Conservation (phyloP, 2,888 invertebrate species). For the Chaetogeoica ovagalla region DNA sequence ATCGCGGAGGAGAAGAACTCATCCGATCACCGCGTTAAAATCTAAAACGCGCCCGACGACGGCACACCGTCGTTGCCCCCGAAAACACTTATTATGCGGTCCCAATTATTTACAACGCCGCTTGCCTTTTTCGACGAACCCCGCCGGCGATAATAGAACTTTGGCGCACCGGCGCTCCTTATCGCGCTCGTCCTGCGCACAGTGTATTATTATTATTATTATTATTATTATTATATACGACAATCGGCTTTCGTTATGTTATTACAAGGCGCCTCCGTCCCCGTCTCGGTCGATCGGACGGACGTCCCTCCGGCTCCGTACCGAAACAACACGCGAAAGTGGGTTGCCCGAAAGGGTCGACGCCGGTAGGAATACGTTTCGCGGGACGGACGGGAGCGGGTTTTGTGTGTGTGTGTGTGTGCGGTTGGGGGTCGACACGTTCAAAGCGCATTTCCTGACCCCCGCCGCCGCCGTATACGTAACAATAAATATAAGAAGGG, state of each 20-base stretch:
- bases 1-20: neutral
- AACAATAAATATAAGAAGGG: slow-evolving; percentile 21
- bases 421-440: neutral
- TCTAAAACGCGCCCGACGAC: no score
- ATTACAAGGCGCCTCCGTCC: neutral
- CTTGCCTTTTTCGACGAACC: slow-evolving; percentile 9
- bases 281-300: neutral
- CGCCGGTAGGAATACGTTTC: neutral
- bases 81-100: slow-evolving; percentile 7
- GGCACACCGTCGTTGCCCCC: neutral
- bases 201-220: slow-evolving; percentile 2
- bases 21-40: neutral
- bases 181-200: slow-evolving; percentile 1
- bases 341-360: neutral
- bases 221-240: no score
- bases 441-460: slow-evolving; percentile 36
- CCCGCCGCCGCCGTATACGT: slow-evolving; percentile 13
- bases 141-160: slow-evolving; percentile 26
- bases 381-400: neutral
- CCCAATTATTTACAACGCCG: slow-evolving; percentile 18
- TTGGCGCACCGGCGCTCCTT: neutral
- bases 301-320: neutral
- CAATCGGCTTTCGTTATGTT: slow-evolving; percentile 41
- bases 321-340: no score
- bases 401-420: no score